Evolutionary conservation across 2,113 vertebrate genomes (phyloP).

Genomic region (Toxotes chatareus): DNA sequence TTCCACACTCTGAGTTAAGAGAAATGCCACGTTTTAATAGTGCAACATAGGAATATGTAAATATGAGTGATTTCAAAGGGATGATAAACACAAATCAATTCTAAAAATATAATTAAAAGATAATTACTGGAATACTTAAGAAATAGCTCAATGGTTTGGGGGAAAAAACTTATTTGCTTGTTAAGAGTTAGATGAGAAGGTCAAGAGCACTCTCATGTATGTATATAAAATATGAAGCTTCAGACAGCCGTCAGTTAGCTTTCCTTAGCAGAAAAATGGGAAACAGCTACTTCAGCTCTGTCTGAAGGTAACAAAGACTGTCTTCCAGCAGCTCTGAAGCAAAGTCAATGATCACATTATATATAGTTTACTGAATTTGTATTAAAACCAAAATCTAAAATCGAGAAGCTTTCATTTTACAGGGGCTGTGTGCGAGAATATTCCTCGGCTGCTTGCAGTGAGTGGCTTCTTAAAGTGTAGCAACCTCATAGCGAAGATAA

Average conservation of each 20-base stretch:
- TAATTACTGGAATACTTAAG: neutral
- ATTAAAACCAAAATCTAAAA: neutral
- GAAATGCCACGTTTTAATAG: neutral
- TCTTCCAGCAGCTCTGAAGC: too few relatives aligned
- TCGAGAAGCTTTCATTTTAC: neutral
- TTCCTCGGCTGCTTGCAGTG: neutral
- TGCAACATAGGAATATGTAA: neutral
- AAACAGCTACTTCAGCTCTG: neutral
- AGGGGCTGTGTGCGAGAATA: too few relatives aligned
- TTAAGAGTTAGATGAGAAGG: too few relatives aligned
- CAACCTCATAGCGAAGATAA: neutral
- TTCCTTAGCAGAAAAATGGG: too few relatives aligned
- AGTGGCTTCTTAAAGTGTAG: neutral
- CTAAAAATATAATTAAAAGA: neutral
- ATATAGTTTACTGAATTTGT: neutral
- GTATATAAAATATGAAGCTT: too few relatives aligned
- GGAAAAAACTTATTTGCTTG: too few relatives aligned
- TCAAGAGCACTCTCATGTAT: too few relatives aligned
- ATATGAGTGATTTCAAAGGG: neutral
- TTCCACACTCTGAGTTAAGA: constrained; percentile 70
- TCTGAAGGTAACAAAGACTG: neutral
- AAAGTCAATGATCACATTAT: neutral
- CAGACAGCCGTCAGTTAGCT: too few relatives aligned
- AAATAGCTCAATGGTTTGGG: too few relatives aligned
- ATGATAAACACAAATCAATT: neutral